Evolutionary conservation across 2,888 invertebrate species (phyloP), one percentile per base, ranked within the genome.

Genomic region (Ochlodes sylvanus): DNA sequence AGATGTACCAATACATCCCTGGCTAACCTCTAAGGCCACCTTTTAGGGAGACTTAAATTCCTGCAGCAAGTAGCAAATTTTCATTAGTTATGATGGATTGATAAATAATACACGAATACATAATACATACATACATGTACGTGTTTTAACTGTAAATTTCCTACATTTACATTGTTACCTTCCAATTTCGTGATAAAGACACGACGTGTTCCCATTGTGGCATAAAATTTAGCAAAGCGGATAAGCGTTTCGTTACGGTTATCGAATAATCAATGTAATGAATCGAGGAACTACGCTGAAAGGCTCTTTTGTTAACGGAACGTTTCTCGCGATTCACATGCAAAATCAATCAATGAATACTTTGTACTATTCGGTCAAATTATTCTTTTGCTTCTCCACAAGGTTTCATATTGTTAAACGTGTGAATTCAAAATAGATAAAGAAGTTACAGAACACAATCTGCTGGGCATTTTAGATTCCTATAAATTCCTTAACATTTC

Each of bases 271-370:
- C 79, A 76, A 82, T 85, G 81, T 79, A 71, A 81, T 82, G 79
- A 83, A 88, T 82, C 76, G 84, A 84, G 90, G 89, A 90, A 86
- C 81, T 85, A 88, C 84, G 87, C 82, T 79, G 77, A 83, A 83
- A 83, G 71, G 69, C 72, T 71, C 79, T 74, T 86, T 89, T 88
- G 88, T 88, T 80, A 73, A 75, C 74, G 76, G 73, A 69, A 73
- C 73, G 71, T 74, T 72, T 79, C 77, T 74, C 75, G 72, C 70
- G 75, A 79, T 85, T 86, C 84, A 82, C 87, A 86, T 83, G 82
- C 79, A 74, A 66, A 67, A 69, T 63, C 69, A 50, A 70, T 65
- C 68, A 68, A 68, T 65, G 41, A 69, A 68, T 57, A 19, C n/a
- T n/a, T 12, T 56, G 9, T 21, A 47, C 34, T 50, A 65, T 38